Evolutionary conservation across 2,797 vertebrate genomes (phyloP).

Genomic region (Caiman crocodilus): DNA sequence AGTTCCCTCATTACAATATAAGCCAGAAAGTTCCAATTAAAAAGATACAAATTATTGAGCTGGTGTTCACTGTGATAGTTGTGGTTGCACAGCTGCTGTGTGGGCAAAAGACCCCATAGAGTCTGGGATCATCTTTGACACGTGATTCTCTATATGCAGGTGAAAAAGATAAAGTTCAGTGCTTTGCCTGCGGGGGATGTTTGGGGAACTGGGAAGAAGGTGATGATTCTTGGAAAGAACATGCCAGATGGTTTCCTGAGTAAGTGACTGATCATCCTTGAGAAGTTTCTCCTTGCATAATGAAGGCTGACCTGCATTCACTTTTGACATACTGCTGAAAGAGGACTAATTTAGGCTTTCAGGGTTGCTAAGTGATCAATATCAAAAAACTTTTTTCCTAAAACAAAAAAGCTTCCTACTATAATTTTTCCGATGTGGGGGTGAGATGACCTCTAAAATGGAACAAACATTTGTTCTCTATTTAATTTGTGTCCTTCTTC

Average conservation of each 20-base stretch:
- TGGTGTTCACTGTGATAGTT: neutral
- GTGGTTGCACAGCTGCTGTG: neutral
- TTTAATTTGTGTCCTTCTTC: neutral
- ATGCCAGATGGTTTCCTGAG: constrained; percentile 56
- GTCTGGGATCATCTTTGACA: neutral
- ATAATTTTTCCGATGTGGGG: no score
- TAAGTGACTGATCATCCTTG: neutral
- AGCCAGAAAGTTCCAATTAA: neutral
- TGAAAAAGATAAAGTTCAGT: constrained; percentile 33
- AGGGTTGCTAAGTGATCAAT: neutral
- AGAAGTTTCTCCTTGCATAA: neutral
- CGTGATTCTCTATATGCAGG: neutral
- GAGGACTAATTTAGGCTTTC: neutral
- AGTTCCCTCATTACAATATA: neutral
- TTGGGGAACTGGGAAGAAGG: constrained; percentile 40
- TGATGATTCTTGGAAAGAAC: constrained; percentile 54
- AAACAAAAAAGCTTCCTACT: neutral
- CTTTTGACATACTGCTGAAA: no score
- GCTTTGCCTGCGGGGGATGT: constrained; percentile 36
- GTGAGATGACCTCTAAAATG: neutral
- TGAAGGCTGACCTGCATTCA: neutral
- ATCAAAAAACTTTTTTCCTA: neutral
- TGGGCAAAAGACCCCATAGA: neutral
- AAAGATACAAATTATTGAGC: no score
- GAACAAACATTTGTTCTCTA: neutral